phyloP scores from a whole-genome alignment of 2,797 vertebrate genomes.

The Glyptemys insculpta region DNA sequence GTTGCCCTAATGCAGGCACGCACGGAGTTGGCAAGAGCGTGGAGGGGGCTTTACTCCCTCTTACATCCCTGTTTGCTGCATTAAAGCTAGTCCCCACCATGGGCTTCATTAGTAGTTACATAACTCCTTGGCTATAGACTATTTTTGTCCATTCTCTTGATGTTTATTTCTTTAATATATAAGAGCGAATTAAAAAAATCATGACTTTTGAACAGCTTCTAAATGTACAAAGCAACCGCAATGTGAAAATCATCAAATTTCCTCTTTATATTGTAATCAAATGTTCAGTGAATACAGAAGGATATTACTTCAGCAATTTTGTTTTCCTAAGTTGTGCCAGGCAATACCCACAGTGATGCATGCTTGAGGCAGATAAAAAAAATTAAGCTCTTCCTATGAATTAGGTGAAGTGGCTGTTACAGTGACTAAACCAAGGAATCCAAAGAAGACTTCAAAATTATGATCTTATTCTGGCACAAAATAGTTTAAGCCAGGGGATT shows the following conservation, averaged over 20 bases:
- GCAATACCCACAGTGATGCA: neutral
- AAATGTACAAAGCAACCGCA: neutral
- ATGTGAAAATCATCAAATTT: neutral
- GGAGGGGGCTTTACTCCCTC: neutral
- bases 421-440: neutral
- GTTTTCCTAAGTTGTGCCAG: neutral
- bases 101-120: neutral
- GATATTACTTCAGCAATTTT: neutral
- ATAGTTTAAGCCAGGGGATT: neutral
- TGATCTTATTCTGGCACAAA: neutral
- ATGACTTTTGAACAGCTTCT: neutral
- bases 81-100: neutral
- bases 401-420: neutral
- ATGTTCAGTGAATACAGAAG: neutral
- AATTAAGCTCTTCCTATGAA: neutral
- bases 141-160: neutral
- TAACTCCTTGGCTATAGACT: neutral
- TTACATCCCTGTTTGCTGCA: neutral
- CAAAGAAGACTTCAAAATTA: conserved; percentile 2
- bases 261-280: neutral
- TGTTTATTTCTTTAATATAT: neutral
- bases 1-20: fast-evolving
- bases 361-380: neutral
- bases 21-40: neutral
- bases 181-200: neutral